Evolutionary conservation across 1,140 invertebrate genomes (phyloP), one percentile per base, ranked within the genome.

Genomic region (Heliothis virescens): DNA sequence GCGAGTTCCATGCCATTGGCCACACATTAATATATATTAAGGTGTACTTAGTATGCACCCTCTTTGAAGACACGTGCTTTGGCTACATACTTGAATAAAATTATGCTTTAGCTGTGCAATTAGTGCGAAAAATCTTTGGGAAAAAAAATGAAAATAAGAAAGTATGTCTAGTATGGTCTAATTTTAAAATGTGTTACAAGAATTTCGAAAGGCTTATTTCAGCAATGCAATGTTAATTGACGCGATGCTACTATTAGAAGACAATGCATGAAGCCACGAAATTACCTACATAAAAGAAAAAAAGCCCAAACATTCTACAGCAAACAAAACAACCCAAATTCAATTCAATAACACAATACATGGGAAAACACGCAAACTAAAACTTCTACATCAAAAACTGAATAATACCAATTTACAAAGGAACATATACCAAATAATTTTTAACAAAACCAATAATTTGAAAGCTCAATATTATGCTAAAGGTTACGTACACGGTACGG

Each of bases 401-500:
- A 76, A 65, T 71, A 71, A 53, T 71, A 71, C 48, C 69, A 57
- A 62, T 62, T 60, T 71, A 63, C 57, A 72, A 72, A 77, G 34
- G 62, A 59, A 78, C 77, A 79, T 79, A 87, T 86, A 86, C 82
- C 72, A 79, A 88, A 86, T 84, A 86, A 89, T 90, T 91, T 91
- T 88, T 86, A 72, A 79, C 78, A 73, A 72, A 80, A 63, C 86
- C 87, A 90, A 93, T 89, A 93, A 92, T 93, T 93, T 90, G 86
- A 90, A 86, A 88, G 83, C 86, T 92, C 57, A 89, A 92, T 91
- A 91, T 91, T 91, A 91, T 91, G 90, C 87, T 89, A 89, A 90
- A 89, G 77, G 59, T 83, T 85, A 91, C 89, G 91, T 92, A 83
- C 89, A 81, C 60, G 91, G 92, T 69, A 93, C 92, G 86, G 89